Percentiles rank a stretch among this genome's conserved stretches.
These are phyloP conservation scores for Neopipo cinnamomea DNA, from an alignment of 2,113 vertebrate species.

Conservation along the genomic window DNA sequence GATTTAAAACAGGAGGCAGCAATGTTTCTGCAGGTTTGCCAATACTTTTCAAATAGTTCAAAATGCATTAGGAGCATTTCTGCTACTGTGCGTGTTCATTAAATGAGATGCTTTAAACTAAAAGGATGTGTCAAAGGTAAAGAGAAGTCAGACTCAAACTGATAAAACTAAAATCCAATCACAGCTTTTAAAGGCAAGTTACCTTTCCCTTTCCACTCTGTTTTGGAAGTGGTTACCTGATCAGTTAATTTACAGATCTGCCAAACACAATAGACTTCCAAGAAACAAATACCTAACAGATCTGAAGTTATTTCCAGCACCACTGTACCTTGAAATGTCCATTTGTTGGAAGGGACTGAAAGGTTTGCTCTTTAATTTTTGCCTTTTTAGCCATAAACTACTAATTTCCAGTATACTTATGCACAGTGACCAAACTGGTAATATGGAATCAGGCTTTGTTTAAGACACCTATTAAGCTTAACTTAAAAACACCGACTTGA, in stretches of 20 bases:
- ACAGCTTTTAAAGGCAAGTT: not conserved
- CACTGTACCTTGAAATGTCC: not conserved
- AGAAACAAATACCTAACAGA: not conserved
- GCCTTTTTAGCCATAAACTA: not conserved
- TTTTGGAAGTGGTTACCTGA: not conserved
- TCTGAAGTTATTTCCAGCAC: not conserved
- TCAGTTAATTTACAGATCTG: not conserved
- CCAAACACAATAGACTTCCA: not conserved
- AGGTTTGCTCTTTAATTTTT: not conserved
- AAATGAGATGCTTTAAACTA: not conserved
- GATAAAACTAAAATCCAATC: not conserved
- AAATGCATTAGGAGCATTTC: not conserved
- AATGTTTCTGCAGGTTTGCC: not conserved
- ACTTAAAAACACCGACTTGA: not conserved
- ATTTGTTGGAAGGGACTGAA: not conserved
- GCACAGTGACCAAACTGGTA: not conserved
- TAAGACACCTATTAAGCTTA: not conserved
- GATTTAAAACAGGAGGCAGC: not conserved
- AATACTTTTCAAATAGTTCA: not conserved
- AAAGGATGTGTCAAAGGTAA: not conserved
- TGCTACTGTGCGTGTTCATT: not conserved
- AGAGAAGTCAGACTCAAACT: not conserved
- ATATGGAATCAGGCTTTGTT: not conserved
- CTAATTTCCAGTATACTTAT: not conserved
- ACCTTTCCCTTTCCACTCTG: not conserved